Evolutionary conservation across 2,113 vertebrate genomes (phyloP), one percentile per base, ranked within the genome.

Genomic region (Cochlearius cochlearius): DNA sequence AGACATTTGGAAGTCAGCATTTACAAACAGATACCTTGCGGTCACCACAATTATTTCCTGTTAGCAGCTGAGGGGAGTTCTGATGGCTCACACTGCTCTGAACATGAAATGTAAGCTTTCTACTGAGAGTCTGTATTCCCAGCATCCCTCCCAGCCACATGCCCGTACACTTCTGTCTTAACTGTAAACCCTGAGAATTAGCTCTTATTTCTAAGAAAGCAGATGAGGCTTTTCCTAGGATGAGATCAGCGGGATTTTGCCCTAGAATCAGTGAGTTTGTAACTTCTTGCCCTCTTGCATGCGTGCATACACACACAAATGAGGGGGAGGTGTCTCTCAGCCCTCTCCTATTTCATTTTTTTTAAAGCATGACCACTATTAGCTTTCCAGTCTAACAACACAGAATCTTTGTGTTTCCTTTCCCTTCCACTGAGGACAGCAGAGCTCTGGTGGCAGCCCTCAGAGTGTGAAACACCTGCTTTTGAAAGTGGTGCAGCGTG

Each of bases 401-500:
- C 29, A 68, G 23, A 84, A 63, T 68, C 43, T 60, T 75, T 94
- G 38, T 80, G 76, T 86, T 88, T 96, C 71, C 50, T 69, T 74
- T 82, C 32, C 82, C 69, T 79, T 91, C 27, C 75, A 36, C 20
- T 91, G 90, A 96, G 95, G 97, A 97, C 98, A 99, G 98, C 97
- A 98, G 97, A 98, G 95, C 91, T 97, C 95, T 55, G 97, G 94
- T 34, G 98, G 98, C 36, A 97, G 98, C 25, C 97, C 97, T 80
- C 96, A 97, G 90, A 98, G 92, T 69, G 92, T 99, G 84, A 99
- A 99, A 94, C 98, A 99, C 53, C 98, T 98, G 96, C 98, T 99
- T 91, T 96, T 99, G 94, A 98, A 98, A 96, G 99, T 99, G 71
- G 98, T 99, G 4, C 98, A 99, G 73, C 99, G 98, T 27, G 98